Base-by-base conservation (phyloP, 2,888 invertebrate genomes). In the Ennomos fuscantarius region DNA sequence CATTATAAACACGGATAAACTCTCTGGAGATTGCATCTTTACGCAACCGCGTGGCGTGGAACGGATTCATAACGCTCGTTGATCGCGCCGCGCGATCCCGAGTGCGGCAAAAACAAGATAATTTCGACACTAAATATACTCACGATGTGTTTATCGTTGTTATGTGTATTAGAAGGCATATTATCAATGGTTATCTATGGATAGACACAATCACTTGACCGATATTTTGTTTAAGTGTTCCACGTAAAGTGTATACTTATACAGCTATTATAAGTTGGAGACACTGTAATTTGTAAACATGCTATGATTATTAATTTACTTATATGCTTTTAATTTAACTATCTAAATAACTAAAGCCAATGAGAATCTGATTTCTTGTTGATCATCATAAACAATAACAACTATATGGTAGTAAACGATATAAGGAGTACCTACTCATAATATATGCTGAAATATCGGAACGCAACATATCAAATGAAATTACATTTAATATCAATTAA, bases 1-100 rank as follows among this genome's bases (percentile, higher is more conserved):
- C 80, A 83, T 84, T 86, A 84, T 79, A 80, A 78, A 78, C 78
- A 77, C 78, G 76, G 74, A 73, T 76, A 72, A 78, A 72, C 70
- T 76, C 81, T 74, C 71, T 51, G 71, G 79, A 85, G 82, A 85
- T 82, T 81, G 74, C 74, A 78, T 77, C 74, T 82, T 84, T 84
- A 81, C 78, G 84, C 82, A 84, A 85, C 73, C 62, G 52, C 60
- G 69, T 62, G 51, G 73, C 74, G 72, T 73, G 70, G 65, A 76
- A 73, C 72, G 61, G 68, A 73, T 72, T 72, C 69, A 64, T 66
- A 70, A 70, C 57, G 58, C 39, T 58, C 61, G 59, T 59, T 45
- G 61, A 40, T 57, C 64, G 62, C 65, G 36, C 33, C 24, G 11
- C 56, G 63, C 51, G 51, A 51, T 37, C 55, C 55, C 6, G 33